Evolutionary conservation across 2,888 invertebrate species (phyloP).

Genomic region (Psylliodes chrysocephalus): DNA sequence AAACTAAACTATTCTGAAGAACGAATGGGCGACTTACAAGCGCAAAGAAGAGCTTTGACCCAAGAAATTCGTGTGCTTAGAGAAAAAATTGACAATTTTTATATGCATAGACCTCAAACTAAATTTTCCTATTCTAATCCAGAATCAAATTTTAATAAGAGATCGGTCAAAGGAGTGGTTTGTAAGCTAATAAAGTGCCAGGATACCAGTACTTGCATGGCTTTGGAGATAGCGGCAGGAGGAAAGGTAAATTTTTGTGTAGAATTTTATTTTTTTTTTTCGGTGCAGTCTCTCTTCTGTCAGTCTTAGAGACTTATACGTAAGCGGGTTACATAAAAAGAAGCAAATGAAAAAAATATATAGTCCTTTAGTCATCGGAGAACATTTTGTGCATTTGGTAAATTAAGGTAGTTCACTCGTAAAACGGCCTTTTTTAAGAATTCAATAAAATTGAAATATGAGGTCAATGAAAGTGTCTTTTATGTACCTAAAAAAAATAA

Average conservation of each 20-base stretch:
- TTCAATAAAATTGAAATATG: no score
- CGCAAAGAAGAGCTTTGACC: constrained; percentile 66
- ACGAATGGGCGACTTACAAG: constrained; percentile 67
- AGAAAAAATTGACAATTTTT: constrained; percentile 70
- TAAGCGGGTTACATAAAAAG: no score
- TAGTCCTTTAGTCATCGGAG: no score
- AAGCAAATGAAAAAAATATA: no score
- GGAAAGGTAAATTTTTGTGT: constrained; percentile 72
- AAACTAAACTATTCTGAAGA: constrained; percentile 72
- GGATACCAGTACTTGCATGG: constrained; percentile 77
- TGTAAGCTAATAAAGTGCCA: constrained; percentile 81
- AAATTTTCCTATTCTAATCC: constrained; percentile 84
- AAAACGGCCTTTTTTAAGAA: no score
- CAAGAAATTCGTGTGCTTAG: constrained; percentile 68
- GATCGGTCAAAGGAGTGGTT: constrained; percentile 79
- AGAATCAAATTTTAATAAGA: constrained; percentile 75
- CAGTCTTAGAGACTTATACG: no score
- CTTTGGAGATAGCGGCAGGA: constrained; percentile 87
- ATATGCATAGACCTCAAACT: constrained; percentile 68
- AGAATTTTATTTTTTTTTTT: no score
- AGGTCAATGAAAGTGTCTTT: no score
- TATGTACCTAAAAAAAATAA: no score
- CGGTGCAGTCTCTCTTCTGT: no score
- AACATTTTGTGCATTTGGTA: no score
- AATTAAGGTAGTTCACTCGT: no score